Evolutionary conservation across 2,797 vertebrate species (phyloP).

Genomic region (Macropodus opercularis): DNA sequence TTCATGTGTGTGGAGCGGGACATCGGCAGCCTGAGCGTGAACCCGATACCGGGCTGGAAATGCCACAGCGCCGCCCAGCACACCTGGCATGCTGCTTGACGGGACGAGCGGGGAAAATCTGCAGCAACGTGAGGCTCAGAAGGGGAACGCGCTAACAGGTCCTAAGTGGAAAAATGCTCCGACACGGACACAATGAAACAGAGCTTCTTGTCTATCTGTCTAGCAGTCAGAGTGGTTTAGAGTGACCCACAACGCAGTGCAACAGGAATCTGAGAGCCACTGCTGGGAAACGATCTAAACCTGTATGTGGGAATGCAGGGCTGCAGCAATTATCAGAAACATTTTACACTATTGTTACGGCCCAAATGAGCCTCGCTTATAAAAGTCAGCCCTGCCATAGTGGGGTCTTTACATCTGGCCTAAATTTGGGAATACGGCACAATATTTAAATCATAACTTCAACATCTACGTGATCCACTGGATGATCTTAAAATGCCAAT

Average conservation of each 20-base stretch:
- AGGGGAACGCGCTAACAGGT: neutral
- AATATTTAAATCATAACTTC: no score
- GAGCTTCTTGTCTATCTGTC: neutral
- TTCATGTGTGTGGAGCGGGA: conserved; percentile 25
- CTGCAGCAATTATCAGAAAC: neutral
- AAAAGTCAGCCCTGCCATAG: no score
- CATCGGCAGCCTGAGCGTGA: conserved; percentile 37
- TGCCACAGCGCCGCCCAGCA: conserved; percentile 45
- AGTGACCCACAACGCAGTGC: neutral
- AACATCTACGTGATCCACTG: no score
- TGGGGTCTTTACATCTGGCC: no score
- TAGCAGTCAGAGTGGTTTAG: neutral
- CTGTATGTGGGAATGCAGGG: neutral
- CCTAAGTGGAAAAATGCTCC: neutral
- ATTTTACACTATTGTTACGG: no score
- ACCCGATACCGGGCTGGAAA: conserved; percentile 64
- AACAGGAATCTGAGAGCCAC: neutral
- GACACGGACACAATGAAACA: neutral
- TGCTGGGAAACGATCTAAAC: neutral
- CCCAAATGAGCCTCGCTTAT: no score
- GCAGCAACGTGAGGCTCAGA: conserved; percentile 27
- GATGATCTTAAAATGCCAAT: no score
- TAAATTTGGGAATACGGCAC: no score
- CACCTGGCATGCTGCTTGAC: conserved; percentile 58
- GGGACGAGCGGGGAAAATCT: conserved; percentile 45